Conservation (phyloP, 2,888 invertebrate species). For the Oegoconia quadripuncta region DNA sequence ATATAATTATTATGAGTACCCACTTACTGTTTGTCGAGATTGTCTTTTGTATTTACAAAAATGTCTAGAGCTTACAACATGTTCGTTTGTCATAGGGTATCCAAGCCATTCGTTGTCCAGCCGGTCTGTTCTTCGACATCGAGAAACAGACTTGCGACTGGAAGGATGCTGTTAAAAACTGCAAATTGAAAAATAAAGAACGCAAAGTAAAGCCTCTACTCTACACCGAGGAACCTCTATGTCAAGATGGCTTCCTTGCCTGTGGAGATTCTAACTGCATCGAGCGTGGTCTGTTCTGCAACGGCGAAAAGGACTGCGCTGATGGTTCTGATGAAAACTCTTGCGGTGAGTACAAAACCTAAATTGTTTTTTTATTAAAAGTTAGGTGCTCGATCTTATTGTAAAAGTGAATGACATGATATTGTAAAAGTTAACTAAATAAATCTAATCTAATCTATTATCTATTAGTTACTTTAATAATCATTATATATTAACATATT, state of each 20-base stretch:
- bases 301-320: constrained; percentile 92
- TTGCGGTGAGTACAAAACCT: constrained; percentile 86
- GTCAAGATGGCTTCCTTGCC: constrained; percentile 91
- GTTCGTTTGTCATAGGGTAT: constrained; percentile 83
- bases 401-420: no score
- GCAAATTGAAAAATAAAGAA: constrained; percentile 93
- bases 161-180: constrained; percentile 96
- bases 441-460: no score
- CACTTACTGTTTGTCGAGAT: no score
- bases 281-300: constrained; percentile 94
- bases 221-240: constrained; percentile 93
- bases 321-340: constrained; percentile 95
- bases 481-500: no score
- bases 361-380: no score
- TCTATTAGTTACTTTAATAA: no score
- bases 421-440: no score
- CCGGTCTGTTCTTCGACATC: constrained; percentile 94
- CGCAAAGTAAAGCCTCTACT: constrained; percentile 91
- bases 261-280: constrained; percentile 93
- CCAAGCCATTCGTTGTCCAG: constrained; percentile 95
- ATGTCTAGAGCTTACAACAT: no score
- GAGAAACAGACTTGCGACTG: constrained; percentile 97
- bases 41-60: no score
- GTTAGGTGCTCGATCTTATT: no score
- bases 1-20: no score